Evolutionary conservation across 2,797 vertebrate species (phyloP).

Genomic region (Pipistrellus kuhlii): DNA sequence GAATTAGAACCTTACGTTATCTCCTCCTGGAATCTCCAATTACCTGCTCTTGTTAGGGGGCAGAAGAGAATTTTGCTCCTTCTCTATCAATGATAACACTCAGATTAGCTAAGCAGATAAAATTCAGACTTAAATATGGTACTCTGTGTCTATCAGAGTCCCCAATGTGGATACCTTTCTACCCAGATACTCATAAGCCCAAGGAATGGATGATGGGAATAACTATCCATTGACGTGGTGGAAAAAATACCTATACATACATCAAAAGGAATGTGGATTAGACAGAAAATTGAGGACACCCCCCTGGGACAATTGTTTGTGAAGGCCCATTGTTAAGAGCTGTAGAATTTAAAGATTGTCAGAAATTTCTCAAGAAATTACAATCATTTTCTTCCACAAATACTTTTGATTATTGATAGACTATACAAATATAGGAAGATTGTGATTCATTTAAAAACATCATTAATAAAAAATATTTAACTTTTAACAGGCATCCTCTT

Average conservation of each 20-base stretch:
- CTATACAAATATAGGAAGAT: neutral
- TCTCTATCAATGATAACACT: neutral
- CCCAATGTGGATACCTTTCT: neutral
- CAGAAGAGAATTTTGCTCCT: neutral
- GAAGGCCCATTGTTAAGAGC: neutral
- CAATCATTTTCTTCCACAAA: neutral
- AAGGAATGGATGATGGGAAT: neutral
- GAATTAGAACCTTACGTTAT: neutral
- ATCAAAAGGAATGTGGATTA: neutral
- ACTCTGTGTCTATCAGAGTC: neutral
- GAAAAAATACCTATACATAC: neutral
- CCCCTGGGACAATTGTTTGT: neutral
- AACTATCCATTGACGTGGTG: neutral
- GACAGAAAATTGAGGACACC: neutral
- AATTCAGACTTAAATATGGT: neutral
- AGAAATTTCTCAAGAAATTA: neutral
- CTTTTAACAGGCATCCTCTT: neutral
- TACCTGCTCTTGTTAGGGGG: neutral
- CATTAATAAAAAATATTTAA: neutral
- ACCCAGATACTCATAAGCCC: neutral
- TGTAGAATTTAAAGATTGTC: neutral
- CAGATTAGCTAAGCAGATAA: neutral
- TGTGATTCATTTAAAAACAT: neutral
- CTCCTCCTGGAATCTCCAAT: accelerated
- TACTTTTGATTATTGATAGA: neutral